Evolutionary conservation across 2,113 vertebrate genomes (phyloP).

Genomic region (Oceanites oceanicus): DNA sequence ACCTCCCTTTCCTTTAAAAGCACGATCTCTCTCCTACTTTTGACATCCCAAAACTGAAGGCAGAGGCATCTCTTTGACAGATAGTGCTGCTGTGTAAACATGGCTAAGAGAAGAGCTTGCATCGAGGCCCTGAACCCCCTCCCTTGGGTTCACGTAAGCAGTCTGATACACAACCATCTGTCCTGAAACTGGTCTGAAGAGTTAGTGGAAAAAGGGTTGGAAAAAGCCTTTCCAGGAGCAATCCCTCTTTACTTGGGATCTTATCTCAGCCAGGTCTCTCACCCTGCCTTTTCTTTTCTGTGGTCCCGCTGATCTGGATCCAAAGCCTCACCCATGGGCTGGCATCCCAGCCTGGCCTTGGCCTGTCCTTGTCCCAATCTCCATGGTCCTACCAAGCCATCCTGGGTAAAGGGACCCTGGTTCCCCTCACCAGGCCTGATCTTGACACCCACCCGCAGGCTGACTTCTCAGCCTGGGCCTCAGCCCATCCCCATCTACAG

Average conservation of each 20-base stretch:
- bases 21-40: not conserved
- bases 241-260: not conserved
- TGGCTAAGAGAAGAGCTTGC: not conserved
- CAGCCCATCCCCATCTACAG: fast-evolving
- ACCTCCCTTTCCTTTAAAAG: not conserved
- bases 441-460: fast-evolving
- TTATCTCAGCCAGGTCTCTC: not conserved
- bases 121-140: fast-evolving
- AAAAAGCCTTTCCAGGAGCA: not conserved
- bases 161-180: not conserved
- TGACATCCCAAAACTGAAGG: not conserved
- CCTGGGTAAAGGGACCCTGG: fast-evolving
- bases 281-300: not conserved
- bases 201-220: not conserved
- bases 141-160: not conserved
- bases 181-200: not conserved
- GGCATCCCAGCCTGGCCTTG: not conserved
- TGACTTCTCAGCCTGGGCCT: fast-evolving
- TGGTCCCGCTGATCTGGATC: not conserved
- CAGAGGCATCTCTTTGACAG: not conserved
- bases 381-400: not conserved
- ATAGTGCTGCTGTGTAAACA: not conserved
- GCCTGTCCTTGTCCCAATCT: fast-evolving
- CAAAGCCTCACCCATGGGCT: not conserved
- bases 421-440: not conserved